Evolutionary conservation across 92 coral and sea anemone genomes (phyloP).

Genomic region (Metridium senile): DNA sequence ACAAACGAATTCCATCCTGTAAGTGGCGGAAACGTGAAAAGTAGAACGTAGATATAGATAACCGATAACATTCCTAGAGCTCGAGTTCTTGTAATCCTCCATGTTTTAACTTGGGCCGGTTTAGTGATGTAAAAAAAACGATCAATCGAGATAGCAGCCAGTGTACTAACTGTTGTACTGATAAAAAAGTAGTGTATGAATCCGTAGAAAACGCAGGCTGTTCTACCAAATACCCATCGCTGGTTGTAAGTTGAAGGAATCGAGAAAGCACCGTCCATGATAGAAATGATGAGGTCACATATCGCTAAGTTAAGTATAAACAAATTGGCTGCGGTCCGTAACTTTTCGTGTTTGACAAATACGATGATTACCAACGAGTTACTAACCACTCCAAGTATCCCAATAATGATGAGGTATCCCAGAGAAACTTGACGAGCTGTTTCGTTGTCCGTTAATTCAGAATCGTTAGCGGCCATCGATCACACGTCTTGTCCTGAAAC

Average conservation of each 20-base stretch:
- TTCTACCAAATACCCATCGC: slow-evolving; percentile 72
- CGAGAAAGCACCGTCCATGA: slow-evolving; percentile 70
- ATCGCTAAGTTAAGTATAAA: slow-evolving; percentile 87
- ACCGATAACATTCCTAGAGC: slow-evolving; percentile 54
- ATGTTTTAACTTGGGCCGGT: slow-evolving; percentile 70
- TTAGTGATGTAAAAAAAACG: slow-evolving; percentile 85
- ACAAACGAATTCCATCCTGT: slow-evolving; percentile 87
- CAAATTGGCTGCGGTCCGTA: slow-evolving; percentile 87
- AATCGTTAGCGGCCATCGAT: neutral
- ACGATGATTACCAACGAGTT: slow-evolving; percentile 79
- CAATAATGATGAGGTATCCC: slow-evolving; percentile 65
- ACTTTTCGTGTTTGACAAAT: slow-evolving; percentile 74
- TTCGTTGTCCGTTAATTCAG: neutral
- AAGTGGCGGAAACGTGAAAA: slow-evolving; percentile 84
- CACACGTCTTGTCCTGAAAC: neutral
- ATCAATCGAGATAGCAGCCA: slow-evolving; percentile 84
- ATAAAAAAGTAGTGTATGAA: slow-evolving; percentile 82
- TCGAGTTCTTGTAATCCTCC: slow-evolving; percentile 61
- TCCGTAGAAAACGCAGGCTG: slow-evolving; percentile 82
- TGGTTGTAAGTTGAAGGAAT: slow-evolving; percentile 58
- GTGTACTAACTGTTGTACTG: slow-evolving; percentile 75
- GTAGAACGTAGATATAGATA: slow-evolving; percentile 65
- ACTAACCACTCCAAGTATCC: slow-evolving; percentile 69
- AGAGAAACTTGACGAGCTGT: slow-evolving; percentile 61
- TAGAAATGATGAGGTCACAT: slow-evolving; percentile 81